These are phyloP conservation scores for Elaphurus davidianus DNA, from an alignment of 2,113 vertebrate species.

Conservation along the genomic window DNA sequence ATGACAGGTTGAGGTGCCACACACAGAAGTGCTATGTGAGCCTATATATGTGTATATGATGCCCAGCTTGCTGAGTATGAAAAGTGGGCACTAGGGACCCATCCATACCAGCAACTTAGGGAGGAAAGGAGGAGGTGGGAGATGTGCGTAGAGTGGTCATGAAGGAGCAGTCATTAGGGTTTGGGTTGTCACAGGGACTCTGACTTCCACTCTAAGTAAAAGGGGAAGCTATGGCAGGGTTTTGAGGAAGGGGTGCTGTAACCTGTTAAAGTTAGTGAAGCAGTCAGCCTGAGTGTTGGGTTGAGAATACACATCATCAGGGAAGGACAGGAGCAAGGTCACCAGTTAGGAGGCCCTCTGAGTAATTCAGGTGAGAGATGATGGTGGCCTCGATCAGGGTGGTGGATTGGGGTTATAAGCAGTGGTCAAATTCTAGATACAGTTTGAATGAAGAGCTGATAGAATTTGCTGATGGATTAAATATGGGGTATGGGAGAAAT, in stretches of 20 bases:
- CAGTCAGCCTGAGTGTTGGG: neutral
- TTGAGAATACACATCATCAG: neutral
- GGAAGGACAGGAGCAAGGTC: neutral
- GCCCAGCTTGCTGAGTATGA: neutral
- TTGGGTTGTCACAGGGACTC: neutral
- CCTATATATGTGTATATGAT: accelerated
- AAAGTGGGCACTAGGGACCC: neutral
- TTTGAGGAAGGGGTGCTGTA: neutral
- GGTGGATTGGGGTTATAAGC: neutral
- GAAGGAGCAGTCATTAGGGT: no score
- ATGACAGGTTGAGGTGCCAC: neutral
- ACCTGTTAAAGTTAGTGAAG: neutral
- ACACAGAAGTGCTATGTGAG: accelerated
- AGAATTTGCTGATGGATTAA: neutral
- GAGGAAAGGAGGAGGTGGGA: neutral
- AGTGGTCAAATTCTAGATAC: neutral
- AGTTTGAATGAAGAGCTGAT: neutral
- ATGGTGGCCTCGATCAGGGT: neutral
- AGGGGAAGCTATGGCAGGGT: neutral
- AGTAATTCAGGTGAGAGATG: neutral
- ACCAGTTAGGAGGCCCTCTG: neutral
- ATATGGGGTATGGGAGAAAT: neutral
- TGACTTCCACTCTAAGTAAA: neutral
- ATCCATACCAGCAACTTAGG: neutral
- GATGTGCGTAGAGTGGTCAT: neutral